Evolutionary conservation across 2,888 invertebrate species (phyloP).

Genomic region (Drosophila kanekoi): DNA sequence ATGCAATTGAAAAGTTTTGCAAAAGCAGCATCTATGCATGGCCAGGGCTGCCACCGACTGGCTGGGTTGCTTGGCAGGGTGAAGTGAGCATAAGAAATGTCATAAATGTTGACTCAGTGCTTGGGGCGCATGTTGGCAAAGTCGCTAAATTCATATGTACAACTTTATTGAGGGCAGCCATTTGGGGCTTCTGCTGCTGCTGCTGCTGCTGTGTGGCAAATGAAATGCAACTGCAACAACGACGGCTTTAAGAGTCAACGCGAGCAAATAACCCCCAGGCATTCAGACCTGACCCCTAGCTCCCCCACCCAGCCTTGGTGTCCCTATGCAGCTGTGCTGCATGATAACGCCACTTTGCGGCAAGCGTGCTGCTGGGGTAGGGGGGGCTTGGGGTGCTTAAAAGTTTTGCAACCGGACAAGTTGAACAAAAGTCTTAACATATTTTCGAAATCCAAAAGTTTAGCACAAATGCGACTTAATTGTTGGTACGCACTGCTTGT

Average conservation of each 20-base stretch:
- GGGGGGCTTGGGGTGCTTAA: constrained; percentile 8
- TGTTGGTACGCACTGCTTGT: constrained; percentile 65
- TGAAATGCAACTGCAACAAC: constrained; percentile 42
- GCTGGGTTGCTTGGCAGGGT: not conserved
- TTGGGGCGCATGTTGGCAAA: constrained; percentile 30
- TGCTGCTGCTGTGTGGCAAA: constrained; percentile 24
- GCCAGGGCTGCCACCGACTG: not conserved
- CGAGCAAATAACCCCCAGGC: constrained; percentile 35
- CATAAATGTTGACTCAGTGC: constrained; percentile 67
- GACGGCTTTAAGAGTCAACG: constrained; percentile 23
- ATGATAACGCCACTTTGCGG: constrained; percentile 33
- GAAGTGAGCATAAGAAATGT: constrained; percentile 45
- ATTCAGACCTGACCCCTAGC: not conserved
- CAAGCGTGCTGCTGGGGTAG: not conserved
- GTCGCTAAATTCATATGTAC: constrained; percentile 65
- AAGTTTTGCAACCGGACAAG: constrained; percentile 71
- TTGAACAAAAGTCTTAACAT: constrained; percentile 81
- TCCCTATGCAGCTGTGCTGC: constrained; percentile 14
- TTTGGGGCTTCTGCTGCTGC: constrained; percentile 1
- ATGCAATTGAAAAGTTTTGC: constrained; percentile 73
- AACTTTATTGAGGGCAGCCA: constrained; percentile 63
- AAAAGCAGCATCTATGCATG: constrained; percentile 18
- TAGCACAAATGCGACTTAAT: constrained; percentile 79
- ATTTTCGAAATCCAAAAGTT: constrained; percentile 79
- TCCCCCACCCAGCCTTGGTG: not conserved